phyloP scores from a whole-genome alignment of 2,888 invertebrate genomes.

The Cerceris ruficornis region DNA sequence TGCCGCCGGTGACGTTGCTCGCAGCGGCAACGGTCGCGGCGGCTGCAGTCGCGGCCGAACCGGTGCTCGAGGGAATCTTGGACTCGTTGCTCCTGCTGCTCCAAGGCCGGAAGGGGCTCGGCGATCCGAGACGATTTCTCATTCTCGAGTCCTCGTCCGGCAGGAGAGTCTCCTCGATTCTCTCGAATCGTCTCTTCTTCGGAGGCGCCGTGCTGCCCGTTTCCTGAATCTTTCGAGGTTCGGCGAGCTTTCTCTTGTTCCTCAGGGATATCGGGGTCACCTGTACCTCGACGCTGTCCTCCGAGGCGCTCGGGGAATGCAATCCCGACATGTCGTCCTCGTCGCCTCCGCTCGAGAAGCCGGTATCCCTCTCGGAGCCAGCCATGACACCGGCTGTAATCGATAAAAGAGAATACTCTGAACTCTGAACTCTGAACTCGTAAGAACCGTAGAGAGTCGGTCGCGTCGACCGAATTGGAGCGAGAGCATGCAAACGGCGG shows the following conservation, averaged over 20 bases:
- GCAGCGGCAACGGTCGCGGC: not conserved
- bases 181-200: constrained; percentile 83
- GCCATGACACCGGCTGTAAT: constrained; percentile 84
- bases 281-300: constrained; percentile 87
- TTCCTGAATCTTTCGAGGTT: constrained; percentile 85
- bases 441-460: no score
- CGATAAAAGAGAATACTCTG: constrained; percentile 66
- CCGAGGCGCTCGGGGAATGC: constrained; percentile 86
- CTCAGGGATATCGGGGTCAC: constrained; percentile 84
- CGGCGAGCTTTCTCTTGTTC: constrained; percentile 86
- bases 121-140: constrained; percentile 72
- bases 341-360: constrained; percentile 89
- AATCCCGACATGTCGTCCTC: constrained; percentile 83
- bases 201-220: constrained; percentile 84
- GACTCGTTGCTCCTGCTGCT: constrained; percentile 76
- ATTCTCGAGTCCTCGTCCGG: constrained; percentile 68
- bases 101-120: constrained; percentile 87
- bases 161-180: constrained; percentile 68
- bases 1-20: not conserved
- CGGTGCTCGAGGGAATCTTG: not conserved
- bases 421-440: not conserved
- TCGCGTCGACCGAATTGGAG: no score
- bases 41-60: not conserved
- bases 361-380: constrained; percentile 86
- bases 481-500: no score